These are phyloP conservation scores for Hirtodrosophila duncani DNA, from an alignment of 2,888 invertebrate genomes.

Conservation along the genomic window DNA sequence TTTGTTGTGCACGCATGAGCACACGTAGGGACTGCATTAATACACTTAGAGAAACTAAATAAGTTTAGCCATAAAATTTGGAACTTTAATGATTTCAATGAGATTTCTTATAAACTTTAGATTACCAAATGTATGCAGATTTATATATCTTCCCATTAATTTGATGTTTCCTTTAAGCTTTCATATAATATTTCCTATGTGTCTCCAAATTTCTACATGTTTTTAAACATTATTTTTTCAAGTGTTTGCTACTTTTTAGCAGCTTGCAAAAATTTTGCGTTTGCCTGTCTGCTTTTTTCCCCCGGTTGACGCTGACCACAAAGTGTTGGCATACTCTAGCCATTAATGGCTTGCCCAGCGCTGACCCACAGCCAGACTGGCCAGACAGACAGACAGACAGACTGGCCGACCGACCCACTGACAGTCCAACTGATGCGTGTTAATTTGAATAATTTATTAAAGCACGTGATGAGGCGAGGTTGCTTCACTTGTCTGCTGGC, in stretches of 20 bases:
- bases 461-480: conserved; percentile 70
- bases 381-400: conserved; percentile 15
- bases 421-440: conserved; percentile 49
- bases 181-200: no score
- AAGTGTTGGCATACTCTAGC: conserved; percentile 63
- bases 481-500: no score
- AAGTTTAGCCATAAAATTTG: no score
- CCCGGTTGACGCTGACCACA: conserved; percentile 53
- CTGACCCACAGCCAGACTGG: conserved; percentile 15
- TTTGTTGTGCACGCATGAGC: conserved; percentile 10
- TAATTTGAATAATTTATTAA: conserved; percentile 77
- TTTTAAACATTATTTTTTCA: conserved; percentile 13
- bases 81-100: no score
- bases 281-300: conserved; percentile 31
- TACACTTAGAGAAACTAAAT: no score
- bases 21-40: no score
- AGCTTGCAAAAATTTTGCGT: conserved; percentile 30
- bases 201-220: background rate
- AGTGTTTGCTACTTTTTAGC: conserved; percentile 30
- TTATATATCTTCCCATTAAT: no score
- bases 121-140: no score
- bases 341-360: conserved; percentile 37
- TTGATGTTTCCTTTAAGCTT: no score
- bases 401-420: conserved; percentile 20
- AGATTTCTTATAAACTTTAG: no score